Base-by-base conservation (phyloP, 30 jellyfish, hydroid and myxozoan genomes). In the Cassiopea xamachana region DNA sequence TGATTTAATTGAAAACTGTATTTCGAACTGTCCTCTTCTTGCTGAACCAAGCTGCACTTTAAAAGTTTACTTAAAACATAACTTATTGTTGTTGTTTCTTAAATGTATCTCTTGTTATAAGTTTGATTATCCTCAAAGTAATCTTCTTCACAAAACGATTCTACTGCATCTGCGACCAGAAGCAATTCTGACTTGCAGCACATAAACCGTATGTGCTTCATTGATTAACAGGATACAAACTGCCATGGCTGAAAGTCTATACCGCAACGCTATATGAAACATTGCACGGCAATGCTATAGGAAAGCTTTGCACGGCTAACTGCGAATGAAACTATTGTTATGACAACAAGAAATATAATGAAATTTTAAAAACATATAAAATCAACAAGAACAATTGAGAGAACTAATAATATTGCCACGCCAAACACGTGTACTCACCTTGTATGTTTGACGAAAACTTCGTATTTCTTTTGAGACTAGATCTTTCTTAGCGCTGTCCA, bases 381-480 rank as follows among this genome's bases (percentile, higher is more conserved):
- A 6, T 3, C 64, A 55, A 55, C 64, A 55, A 55, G 7, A 6
- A 55, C 0, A 6, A 55, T 55, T 55, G 10, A 55, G 12, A 10
- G 7, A 55, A 55, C 12, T 10, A 55, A 6, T 55, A 27, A 27
- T 27, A 27, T 0, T 59, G 69, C 69, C 14, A 59, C 69, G 64
- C 74, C 15, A 4, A 5, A 64, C 15, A 64, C 15, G 18, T 27
- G 58, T 12, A 90, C 93, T 77, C 80, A 96, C 99, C 98, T 91
- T 92, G 90, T 96, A 96, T 17, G 99, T 90, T 77, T 96, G 98
- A 46, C 99, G 90, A 70, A 96, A 96, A 43, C 97, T 97, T 60
- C 99, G 79, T 39, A 96, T 96, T 79, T 96, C 99, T 80, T 96
- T 96, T 3, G 99, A 97, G 10, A 96, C 99, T 84, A 96, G 95